Evolutionary conservation across 2,888 invertebrate genomes (phyloP).

Genomic region (Venustoraphidia nigricollis): DNA sequence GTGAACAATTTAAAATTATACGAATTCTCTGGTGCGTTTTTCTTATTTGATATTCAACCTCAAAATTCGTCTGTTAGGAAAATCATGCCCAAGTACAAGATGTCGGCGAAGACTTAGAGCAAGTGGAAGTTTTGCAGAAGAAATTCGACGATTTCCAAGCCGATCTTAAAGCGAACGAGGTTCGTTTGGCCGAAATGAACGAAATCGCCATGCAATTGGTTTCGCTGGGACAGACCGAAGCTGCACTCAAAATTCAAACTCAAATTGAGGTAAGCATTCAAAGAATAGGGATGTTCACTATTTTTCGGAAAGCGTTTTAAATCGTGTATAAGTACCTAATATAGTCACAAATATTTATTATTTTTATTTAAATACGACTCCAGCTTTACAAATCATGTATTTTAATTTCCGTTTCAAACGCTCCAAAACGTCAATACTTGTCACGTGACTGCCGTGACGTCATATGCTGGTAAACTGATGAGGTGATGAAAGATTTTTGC

Average conservation of each 20-base stretch:
- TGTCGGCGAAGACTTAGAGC: conserved; percentile 94
- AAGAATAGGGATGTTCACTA: too few relatives aligned
- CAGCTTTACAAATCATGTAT: too few relatives aligned
- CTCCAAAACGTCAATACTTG: too few relatives aligned
- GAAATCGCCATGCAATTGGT: conserved; percentile 95
- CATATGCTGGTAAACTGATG: too few relatives aligned
- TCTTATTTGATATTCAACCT: neutral
- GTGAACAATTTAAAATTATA: neutral
- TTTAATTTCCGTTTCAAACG: neutral
- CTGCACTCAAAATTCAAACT: conserved; percentile 94
- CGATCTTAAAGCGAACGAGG: conserved; percentile 93
- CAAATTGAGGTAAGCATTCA: conserved; percentile 65
- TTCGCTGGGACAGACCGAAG: conserved; percentile 95
- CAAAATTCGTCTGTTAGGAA: conserved; percentile 36
- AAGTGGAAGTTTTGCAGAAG: conserved; percentile 98
- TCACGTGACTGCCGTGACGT: too few relatives aligned
- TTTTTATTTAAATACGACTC: too few relatives aligned
- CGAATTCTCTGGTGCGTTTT: neutral
- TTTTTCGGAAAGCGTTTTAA: too few relatives aligned
- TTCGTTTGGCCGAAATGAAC: conserved; percentile 96
- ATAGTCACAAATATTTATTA: too few relatives aligned
- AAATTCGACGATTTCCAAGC: conserved; percentile 99
- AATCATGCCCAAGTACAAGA: conserved; percentile 94
- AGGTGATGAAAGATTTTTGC: too few relatives aligned
- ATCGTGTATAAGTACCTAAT: too few relatives aligned